Evolutionary conservation across 2,888 invertebrate species (phyloP), one percentile per base, ranked within the genome.

Genomic region (Meta bourneti): DNA sequence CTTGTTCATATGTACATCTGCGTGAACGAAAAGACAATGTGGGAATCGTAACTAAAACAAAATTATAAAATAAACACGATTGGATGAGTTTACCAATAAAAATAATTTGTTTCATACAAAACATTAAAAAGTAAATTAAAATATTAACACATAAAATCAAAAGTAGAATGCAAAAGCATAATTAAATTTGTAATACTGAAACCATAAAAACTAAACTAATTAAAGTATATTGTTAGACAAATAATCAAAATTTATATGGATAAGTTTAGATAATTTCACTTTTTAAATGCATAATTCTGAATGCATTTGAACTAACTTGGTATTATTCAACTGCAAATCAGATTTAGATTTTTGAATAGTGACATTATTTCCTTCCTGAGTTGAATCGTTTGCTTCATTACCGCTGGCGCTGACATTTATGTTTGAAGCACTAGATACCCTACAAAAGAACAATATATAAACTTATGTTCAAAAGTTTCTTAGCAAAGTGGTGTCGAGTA

Each of bases 301-400:
- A 34, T 34, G 34, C 34, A 77, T 51, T 61, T 16, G 54, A 61
- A 69, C 81, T 70, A 72, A 88, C 88, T 88, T 88, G 49, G 80
- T 11, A 20, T 75, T 81, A 74, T 70, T 81, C 74, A 92, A 69
- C 61, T 88, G 72, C 6, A 80, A 80, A 84, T 92, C 91, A 61
- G 91, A 92, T 84, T 92, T 88, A n/a, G 91, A 92, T 61, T 89
- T 92, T 54, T 70, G 75, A 49, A 75, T 34, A 51, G 80, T 74
- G 11, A 16, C 52, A 9, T 69, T 52, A 71, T 49, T 87, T 72
- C 48, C 77, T 49, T 71, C 81, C 13, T 49, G n/a, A 49, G n/a
- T 6, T 51, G 89, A 74, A 11, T 74, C 49, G 0, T 34, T 49
- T 9, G 34, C 52, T 49, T 84, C 84, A 48, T 69, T 78, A 7